These are phyloP conservation scores for Fabriciana adippe DNA, from an alignment of 2,888 invertebrate genomes.

Conservation along the genomic window DNA sequence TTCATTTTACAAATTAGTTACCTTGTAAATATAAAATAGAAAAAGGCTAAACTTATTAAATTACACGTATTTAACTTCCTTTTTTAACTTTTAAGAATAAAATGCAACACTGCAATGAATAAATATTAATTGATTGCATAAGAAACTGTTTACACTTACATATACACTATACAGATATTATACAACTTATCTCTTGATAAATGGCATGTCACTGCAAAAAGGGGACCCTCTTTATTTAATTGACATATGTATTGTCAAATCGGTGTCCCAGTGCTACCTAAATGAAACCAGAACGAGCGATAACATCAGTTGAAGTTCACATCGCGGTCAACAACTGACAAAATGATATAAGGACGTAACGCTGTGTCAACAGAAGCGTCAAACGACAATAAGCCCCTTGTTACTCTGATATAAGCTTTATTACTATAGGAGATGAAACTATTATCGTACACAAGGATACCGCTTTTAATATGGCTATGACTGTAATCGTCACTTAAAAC, in stretches of 20 bases:
- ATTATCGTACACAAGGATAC: constrained; percentile 18
- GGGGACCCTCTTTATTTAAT: constrained; percentile 34
- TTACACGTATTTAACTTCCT: too few species aligned
- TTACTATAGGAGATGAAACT: constrained; percentile 25
- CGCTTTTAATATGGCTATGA: constrained; percentile 39
- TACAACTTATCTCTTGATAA: constrained; percentile 13
- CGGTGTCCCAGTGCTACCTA: constrained; percentile 27
- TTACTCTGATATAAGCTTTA: constrained; percentile 24
- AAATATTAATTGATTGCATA: too few species aligned
- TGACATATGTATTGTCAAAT: constrained; percentile 31
- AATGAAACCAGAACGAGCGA: constrained; percentile 35
- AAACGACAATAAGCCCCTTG: constrained; percentile 12
- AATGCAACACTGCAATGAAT: too few species aligned
- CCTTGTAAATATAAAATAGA: too few species aligned
- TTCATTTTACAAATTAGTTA: too few species aligned
- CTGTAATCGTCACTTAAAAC: constrained; percentile 57
- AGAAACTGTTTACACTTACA: too few species aligned
- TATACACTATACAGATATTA: not conserved
- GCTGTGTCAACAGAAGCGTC: constrained; percentile 35
- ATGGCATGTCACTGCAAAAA: constrained; percentile 27
- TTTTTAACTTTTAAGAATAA: too few species aligned
- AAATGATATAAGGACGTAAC: constrained; percentile 36
- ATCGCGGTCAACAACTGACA: constrained; percentile 35
- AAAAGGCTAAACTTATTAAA: too few species aligned
- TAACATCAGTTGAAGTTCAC: constrained; percentile 36